phyloP scores from a whole-genome alignment of 2,797 vertebrate species.

The Anas bernieri region DNA sequence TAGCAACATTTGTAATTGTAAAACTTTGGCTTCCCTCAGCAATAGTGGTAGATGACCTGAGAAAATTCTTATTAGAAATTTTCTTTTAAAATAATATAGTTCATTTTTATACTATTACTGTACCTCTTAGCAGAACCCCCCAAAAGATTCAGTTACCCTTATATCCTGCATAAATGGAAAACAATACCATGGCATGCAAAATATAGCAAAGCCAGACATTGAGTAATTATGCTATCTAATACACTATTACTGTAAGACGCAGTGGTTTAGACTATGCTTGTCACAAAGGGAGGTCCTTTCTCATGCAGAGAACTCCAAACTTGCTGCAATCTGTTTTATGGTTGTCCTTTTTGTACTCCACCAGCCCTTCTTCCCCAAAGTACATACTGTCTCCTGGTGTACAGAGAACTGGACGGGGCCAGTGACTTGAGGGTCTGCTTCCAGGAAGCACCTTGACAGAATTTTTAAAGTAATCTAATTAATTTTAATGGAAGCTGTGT shows the following conservation, averaged over 20 bases:
- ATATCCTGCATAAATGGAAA: not conserved
- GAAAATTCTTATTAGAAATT: not conserved
- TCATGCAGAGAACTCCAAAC: not conserved
- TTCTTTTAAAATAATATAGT: not conserved
- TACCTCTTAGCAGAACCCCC: not conserved
- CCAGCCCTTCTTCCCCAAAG: not conserved
- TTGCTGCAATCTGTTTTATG: not conserved
- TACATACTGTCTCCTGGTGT: accelerated
- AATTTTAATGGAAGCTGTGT: slow-evolving; percentile 27
- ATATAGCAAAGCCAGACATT: not conserved
- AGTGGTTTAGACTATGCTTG: not conserved
- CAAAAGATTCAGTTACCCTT: not conserved
- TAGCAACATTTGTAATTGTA: not conserved
- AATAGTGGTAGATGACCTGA: not conserved
- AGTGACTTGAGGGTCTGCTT: not conserved
- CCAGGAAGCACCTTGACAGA: not conserved
- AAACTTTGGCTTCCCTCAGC: not conserved
- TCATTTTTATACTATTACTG: not conserved
- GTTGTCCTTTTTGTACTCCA: not conserved
- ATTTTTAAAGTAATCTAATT: slow-evolving; percentile 9
- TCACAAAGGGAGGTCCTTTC: not conserved
- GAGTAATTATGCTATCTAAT: not conserved
- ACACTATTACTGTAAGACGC: not conserved
- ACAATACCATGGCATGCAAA: not conserved
- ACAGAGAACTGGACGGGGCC: not conserved